Evolutionary conservation across 1,140 invertebrate genomes (phyloP).

Genomic region (Agrypnia vestita): DNA sequence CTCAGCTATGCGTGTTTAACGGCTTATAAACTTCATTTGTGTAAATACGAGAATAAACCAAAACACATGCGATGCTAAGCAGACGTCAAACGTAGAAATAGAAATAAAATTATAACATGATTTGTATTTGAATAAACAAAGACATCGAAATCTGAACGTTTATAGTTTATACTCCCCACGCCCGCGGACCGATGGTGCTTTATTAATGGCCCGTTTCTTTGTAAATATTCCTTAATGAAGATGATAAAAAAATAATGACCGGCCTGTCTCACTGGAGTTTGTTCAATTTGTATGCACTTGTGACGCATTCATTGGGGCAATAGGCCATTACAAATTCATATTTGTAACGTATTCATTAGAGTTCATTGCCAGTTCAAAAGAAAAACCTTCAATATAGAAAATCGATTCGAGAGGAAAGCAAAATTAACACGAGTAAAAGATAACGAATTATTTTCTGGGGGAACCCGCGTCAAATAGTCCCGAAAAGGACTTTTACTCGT

Average conservation of each 20-base stretch:
- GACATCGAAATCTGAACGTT: constrained; percentile 47
- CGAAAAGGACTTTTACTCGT: no score
- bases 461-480: no score
- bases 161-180: constrained; percentile 22
- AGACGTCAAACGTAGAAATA: constrained; percentile 45
- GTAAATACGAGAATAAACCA: constrained; percentile 43
- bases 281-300: background rate
- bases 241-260: constrained; percentile 51
- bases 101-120: constrained; percentile 55
- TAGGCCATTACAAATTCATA: no score
- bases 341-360: no score
- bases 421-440: no score
- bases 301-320: no score
- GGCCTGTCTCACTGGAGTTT: background rate
- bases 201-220: constrained; percentile 31
- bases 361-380: no score
- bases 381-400: no score
- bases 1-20: constrained; percentile 39
- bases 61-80: constrained; percentile 45
- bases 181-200: constrained; percentile 12
- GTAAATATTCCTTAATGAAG: constrained; percentile 51
- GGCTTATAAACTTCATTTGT: constrained; percentile 45
- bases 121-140: constrained; percentile 51
- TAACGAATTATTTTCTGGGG: no score
- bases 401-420: no score